Evolutionary conservation across 2,113 vertebrate species (phyloP), one percentile per base, ranked within the genome.

Genomic region (Tragelaphus imberbis): DNA sequence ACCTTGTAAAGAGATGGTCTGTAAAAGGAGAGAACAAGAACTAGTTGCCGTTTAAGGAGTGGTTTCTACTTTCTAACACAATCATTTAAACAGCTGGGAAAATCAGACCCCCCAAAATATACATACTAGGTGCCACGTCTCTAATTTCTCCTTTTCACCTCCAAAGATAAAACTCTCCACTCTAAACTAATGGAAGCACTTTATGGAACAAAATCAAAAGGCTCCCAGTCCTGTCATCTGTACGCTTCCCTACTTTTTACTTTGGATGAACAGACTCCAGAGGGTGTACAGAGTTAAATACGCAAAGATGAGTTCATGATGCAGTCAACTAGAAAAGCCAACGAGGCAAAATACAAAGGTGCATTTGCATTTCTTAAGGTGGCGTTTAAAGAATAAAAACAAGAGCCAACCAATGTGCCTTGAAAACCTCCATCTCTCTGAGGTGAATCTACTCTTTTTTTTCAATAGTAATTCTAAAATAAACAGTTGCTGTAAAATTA

Each of bases 301-400:
- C 0, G 3, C 82, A 86, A 87, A 94, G 51, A 90, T n/a, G 47
- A 93, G 90, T 71, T 92, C 63, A 65, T 16, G 88, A 88, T 61
- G 71, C 89, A 85, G 90, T 90, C 94, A 95, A 89, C 96, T 47
- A 92, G 91, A 97, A 95, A 98, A 97, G 97, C 53, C 79, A 96
- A 56, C 53, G 84, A 90, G 40, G 56, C 65, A 90, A 96, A 94
- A 97, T 79, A 94, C 97, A 97, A 96, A 97, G 82, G 88, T 95
- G 49, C 17, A 33, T 40, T 88, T 87, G 75, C 96, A 33, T 94
- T 82, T 87, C 82, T 55, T 65, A 87, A 88, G 47, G 27, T 93
- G 80, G n/a, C 49, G 63, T 92, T 96, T 55, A 97, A 89, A 86
- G 44, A 88, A 82, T 84, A 93, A 81, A 97, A 92, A 92, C 56